Percentiles rank a stretch among this genome's conserved stretches.
These are phyloP conservation scores for Synodontis membranacea DNA, from an alignment of 2,113 vertebrate species.

Conservation along the genomic window DNA sequence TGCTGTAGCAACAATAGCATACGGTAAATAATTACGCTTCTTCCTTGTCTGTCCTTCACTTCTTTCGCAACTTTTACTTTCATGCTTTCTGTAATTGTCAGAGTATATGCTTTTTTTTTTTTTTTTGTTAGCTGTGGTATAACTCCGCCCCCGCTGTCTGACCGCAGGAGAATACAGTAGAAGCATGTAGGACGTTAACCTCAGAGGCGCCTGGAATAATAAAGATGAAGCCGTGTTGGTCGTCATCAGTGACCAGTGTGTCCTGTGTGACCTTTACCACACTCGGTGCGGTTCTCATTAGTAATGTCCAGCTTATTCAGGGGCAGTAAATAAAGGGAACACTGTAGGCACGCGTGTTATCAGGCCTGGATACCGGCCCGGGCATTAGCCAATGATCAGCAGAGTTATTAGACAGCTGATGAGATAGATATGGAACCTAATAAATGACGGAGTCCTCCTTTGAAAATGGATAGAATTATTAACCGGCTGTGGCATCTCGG, in stretches of 20 bases:
- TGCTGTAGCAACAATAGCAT: too few species aligned
- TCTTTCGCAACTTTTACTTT: too few species aligned
- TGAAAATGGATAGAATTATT: slow-evolving; percentile 63
- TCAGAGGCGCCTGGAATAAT: slow-evolving; percentile 32
- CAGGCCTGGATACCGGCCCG: slow-evolving; percentile 27
- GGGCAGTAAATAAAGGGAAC: slow-evolving; percentile 50
- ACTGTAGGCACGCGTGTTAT: slow-evolving; percentile 35
- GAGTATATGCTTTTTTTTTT: too few species aligned
- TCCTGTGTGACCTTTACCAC: slow-evolving; percentile 8
- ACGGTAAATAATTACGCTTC: too few species aligned
- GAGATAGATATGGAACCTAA: slow-evolving; percentile 60
- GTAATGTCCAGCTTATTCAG: slow-evolving; percentile 28
- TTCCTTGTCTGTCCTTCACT: too few species aligned
- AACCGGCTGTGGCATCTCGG: slow-evolving; percentile 53
- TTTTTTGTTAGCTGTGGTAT: too few species aligned
- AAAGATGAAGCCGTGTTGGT: slow-evolving; percentile 4
- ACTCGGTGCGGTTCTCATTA: slow-evolving; percentile 35
- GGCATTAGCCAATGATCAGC: slow-evolving; percentile 58
- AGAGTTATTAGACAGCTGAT: slow-evolving; percentile 61
- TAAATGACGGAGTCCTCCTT: slow-evolving; percentile 54
- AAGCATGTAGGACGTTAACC: slow-evolving; percentile 4
- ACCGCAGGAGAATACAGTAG: slow-evolving; percentile 2
- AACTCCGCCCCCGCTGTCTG: slow-evolving; percentile 10
- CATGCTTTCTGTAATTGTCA: too few species aligned
- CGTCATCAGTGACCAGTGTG: slow-evolving; percentile 20